Percentiles rank a stretch among this genome's conserved stretches.
phyloP scores from a whole-genome alignment of 2,113 vertebrate species.

The Myotis lucifugus region DNA sequence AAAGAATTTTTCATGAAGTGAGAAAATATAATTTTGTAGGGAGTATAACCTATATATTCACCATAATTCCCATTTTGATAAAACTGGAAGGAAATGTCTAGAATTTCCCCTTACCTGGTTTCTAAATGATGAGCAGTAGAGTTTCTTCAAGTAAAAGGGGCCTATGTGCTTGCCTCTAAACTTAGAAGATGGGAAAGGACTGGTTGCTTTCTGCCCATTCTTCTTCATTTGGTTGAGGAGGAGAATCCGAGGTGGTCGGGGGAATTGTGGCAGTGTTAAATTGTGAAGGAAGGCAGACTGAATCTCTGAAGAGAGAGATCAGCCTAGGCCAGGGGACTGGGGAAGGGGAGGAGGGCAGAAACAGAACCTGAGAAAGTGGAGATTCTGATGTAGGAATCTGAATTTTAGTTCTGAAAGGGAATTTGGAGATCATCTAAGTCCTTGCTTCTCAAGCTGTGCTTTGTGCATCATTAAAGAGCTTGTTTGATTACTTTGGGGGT shows the following conservation, averaged over 20 bases:
- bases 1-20: constrained; percentile 1
- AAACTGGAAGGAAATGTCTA: not conserved
- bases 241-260: not conserved
- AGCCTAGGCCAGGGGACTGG: not conserved
- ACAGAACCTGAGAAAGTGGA: not conserved
- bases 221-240: not conserved
- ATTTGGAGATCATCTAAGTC: not conserved
- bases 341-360: accelerated
- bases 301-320: not conserved
- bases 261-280: not conserved
- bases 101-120: not conserved
- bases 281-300: not conserved
- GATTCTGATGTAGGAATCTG: not conserved
- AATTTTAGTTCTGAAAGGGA: not conserved
- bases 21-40: constrained; percentile 1
- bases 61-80: not conserved
- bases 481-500: not conserved
- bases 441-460: not conserved
- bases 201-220: not conserved
- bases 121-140: not conserved
- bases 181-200: not conserved
- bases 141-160: not conserved
- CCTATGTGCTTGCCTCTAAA: not conserved
- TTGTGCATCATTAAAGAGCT: not conserved
- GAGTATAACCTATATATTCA: not conserved